These are phyloP conservation scores for Hylomyscus alleni DNA, from an alignment of 2,797 vertebrate genomes.

Conservation along the genomic window DNA sequence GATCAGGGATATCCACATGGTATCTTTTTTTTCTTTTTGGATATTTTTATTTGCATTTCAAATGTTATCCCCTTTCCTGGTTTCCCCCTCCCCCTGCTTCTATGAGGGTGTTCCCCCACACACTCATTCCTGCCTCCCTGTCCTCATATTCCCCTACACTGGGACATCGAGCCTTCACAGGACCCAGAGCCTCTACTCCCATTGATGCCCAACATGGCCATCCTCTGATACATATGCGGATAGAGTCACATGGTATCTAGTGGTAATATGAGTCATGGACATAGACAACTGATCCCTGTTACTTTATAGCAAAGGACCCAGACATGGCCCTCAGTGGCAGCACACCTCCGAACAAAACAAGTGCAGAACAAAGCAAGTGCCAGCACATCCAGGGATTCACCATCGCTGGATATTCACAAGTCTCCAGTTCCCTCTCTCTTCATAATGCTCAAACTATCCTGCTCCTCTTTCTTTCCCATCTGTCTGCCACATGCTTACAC, in stretches of 20 bases:
- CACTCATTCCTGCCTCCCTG: too few relatives aligned
- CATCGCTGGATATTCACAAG: not conserved
- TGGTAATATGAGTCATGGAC: not conserved
- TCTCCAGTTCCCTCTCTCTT: not conserved
- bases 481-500: not conserved
- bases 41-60: too few relatives aligned
- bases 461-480: not conserved
- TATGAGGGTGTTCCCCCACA: too few relatives aligned
- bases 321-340: not conserved
- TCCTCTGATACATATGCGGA: too few relatives aligned
- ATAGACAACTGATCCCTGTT: not conserved
- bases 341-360: not conserved
- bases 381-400: not conserved
- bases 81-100: too few relatives aligned
- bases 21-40: not conserved
- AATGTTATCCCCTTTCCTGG: too few relatives aligned
- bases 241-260: not conserved
- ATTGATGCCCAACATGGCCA: too few relatives aligned
- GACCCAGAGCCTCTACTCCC: too few relatives aligned
- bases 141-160: too few relatives aligned
- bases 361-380: not conserved
- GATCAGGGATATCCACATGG: not conserved
- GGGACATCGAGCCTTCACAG: too few relatives aligned
- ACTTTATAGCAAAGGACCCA: not conserved
- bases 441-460: not conserved